Conservation (phyloP, 2,888 invertebrate genomes). For the Caenorhabditis panamensis region DNA sequence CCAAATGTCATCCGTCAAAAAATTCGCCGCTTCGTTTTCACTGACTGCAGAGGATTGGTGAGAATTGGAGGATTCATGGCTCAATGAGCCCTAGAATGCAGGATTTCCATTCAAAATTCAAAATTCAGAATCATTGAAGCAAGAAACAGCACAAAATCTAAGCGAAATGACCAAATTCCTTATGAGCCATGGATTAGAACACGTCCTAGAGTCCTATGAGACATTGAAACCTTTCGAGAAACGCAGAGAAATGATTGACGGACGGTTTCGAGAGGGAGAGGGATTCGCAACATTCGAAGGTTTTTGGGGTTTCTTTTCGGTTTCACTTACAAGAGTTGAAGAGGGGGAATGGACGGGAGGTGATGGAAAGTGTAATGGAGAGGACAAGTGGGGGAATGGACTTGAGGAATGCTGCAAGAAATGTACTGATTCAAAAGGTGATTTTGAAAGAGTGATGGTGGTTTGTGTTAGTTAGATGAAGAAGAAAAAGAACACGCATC, state of each 20-base stretch:
- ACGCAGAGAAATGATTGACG: slow-evolving; percentile 57
- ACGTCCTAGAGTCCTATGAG: too few species aligned
- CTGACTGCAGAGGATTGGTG: neutral
- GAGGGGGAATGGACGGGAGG: slow-evolving; percentile 5
- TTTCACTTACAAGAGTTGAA: slow-evolving; percentile 11
- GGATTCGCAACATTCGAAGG: slow-evolving; percentile 47
- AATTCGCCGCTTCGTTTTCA: too few species aligned
- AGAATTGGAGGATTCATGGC: slow-evolving; percentile 16
- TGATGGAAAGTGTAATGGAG: slow-evolving; percentile 14
- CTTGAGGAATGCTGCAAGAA: neutral
- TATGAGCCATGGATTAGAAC: slow-evolving; percentile 29
- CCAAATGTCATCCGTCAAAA: slow-evolving; percentile 60
- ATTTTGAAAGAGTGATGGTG: too few species aligned
- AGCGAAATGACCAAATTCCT: neutral
- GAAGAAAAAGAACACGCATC: too few species aligned
- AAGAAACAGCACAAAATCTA: slow-evolving; percentile 16
- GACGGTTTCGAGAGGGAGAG: slow-evolving; percentile 29
- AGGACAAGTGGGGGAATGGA: slow-evolving; percentile 3
- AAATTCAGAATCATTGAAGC: slow-evolving; percentile 25
- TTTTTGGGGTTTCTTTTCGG: slow-evolving; percentile 43
- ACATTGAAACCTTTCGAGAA: slow-evolving; percentile 34
- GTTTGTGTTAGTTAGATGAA: neutral
- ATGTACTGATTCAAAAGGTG: too few species aligned
- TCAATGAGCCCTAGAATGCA: too few species aligned
- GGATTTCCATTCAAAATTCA: too few species aligned